These are phyloP conservation scores for Nephrocerus scutellatus DNA, from an alignment of 2,888 invertebrate genomes.

Conservation along the genomic window DNA sequence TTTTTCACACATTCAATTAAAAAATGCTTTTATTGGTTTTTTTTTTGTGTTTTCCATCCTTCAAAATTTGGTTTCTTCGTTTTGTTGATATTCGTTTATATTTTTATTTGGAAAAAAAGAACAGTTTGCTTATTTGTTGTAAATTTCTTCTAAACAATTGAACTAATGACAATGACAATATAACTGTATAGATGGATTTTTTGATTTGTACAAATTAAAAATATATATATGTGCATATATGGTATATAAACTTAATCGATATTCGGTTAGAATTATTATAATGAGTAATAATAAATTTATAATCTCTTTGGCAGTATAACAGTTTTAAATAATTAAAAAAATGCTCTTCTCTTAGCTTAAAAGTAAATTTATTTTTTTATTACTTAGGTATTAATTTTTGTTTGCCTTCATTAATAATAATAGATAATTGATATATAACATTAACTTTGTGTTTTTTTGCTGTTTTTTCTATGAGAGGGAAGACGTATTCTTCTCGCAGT, in stretches of 20 bases:
- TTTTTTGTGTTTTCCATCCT: conserved; percentile 1
- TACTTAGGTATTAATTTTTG: background rate
- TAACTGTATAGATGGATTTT: conserved; percentile 2
- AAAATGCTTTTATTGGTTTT: conserved; percentile 1
- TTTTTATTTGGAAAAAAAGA: conserved; percentile 2
- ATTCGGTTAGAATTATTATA: too few species aligned
- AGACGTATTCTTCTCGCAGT: too few species aligned
- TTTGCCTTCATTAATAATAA: too few species aligned
- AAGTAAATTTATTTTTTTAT: background rate
- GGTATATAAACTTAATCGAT: background rate
- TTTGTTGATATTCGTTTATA: conserved; percentile 1
- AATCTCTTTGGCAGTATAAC: conserved; percentile 17
- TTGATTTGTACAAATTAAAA: conserved; percentile 2
- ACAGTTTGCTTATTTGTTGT: conserved; percentile 7
- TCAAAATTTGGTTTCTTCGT: background rate
- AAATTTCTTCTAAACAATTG: conserved; percentile 14
- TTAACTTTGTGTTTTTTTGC: too few species aligned
- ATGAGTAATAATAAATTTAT: too few species aligned
- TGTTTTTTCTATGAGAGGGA: too few species aligned
- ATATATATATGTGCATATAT: background rate
- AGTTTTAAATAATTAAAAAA: conserved; percentile 2
- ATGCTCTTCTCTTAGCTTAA: background rate
- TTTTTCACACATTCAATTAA: background rate
- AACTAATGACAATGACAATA: conserved; percentile 12
- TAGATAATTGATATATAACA: too few species aligned